Conservation (phyloP, 2,113 vertebrate species). For the Hystrix brachyura region DNA sequence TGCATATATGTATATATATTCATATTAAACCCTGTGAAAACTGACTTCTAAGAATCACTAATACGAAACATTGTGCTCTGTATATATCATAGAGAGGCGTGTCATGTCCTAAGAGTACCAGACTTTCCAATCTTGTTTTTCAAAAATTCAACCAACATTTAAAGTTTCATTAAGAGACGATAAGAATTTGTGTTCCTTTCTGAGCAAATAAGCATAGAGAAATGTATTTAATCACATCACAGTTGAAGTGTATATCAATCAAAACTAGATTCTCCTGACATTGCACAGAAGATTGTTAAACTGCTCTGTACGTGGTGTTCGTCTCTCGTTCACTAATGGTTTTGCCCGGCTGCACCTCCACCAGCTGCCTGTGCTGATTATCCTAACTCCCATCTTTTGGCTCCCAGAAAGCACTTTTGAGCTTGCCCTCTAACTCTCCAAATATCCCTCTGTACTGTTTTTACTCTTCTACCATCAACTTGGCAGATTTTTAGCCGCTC, state of each 20-base stretch:
- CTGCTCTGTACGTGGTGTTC: neutral
- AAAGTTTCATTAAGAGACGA: neutral
- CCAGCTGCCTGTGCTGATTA: fast-evolving
- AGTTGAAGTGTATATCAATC: neutral
- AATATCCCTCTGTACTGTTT: neutral
- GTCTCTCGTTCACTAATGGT: neutral
- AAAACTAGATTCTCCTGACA: neutral
- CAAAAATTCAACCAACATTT: neutral
- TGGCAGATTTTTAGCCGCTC: neutral
- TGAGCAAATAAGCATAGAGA: neutral
- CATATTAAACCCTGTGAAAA: neutral
- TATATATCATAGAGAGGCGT: fast-evolving
- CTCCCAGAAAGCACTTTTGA: neutral
- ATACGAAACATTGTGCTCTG: neutral
- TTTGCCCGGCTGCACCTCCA: neutral
- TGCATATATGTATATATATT: neutral
- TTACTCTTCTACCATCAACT: neutral
- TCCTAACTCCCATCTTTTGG: fast-evolving
- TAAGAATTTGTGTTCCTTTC: neutral
- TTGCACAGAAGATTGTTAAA: neutral
- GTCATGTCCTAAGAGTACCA: neutral
- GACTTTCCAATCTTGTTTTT: neutral
- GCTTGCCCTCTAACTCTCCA: neutral
- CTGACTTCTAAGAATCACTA: neutral
- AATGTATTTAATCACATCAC: neutral